phyloP scores from a whole-genome alignment of 2,888 invertebrate genomes.

The Mesorhabditis belari region DNA sequence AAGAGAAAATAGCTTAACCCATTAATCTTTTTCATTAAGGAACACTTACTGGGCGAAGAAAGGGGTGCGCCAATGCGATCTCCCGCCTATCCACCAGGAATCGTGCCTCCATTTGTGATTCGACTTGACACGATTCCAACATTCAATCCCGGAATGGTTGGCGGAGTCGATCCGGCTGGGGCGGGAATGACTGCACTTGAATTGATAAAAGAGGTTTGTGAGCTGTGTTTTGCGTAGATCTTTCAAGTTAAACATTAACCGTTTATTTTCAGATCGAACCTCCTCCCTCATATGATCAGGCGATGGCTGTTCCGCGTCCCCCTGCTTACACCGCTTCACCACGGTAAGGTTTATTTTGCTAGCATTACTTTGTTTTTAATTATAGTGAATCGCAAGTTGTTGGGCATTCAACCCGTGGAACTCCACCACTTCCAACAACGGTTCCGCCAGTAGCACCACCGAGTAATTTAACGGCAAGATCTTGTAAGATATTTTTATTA shows the following conservation, averaged over 20 bases:
- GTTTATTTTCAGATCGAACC: constrained; percentile 15
- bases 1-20: not conserved
- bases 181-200: not conserved
- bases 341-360: no score
- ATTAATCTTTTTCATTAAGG: not conserved
- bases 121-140: constrained; percentile 36
- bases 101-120: constrained; percentile 25
- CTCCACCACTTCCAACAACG: no score
- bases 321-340: constrained; percentile 21
- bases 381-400: no score
- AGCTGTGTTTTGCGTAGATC: not conserved
- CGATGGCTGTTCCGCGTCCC: constrained; percentile 16
- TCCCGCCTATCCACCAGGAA: constrained; percentile 14
- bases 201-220: not conserved
- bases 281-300: constrained; percentile 43
- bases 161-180: constrained; percentile 2
- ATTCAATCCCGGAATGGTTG: constrained; percentile 35
- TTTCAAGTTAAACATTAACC: not conserved
- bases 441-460: no score
- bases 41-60: not conserved
- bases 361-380: no score
- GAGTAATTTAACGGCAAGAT: no score
- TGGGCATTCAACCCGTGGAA: no score
- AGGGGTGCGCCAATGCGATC: not conserved
- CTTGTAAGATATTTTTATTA: no score